Conservation (phyloP, 2,113 vertebrate genomes). For the Microcebus ravelobensis region DNA sequence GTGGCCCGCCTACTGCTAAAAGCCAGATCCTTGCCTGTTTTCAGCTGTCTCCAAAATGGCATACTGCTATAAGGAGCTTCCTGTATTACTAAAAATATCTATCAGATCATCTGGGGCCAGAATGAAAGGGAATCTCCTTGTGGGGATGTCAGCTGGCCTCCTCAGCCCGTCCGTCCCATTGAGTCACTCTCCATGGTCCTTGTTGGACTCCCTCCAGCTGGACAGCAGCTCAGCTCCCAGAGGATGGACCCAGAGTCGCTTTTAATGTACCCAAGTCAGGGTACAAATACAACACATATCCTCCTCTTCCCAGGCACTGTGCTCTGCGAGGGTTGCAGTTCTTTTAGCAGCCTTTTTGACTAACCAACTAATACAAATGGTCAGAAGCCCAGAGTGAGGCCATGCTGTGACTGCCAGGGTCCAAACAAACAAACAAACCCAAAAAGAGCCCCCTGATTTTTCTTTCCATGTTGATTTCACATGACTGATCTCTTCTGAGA, state of each 20-base stretch:
- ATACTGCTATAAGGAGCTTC: neutral
- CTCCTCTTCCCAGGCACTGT: neutral
- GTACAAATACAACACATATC: neutral
- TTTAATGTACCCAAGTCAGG: rapidly evolving
- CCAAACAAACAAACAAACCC: neutral
- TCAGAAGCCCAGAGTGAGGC: neutral
- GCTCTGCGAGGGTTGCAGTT: neutral
- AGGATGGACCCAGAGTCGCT: neutral
- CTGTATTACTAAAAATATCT: neutral
- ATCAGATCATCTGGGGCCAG: neutral
- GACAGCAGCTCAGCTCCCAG: neutral
- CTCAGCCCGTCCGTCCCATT: neutral
- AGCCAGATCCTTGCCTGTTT: neutral
- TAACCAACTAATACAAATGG: neutral
- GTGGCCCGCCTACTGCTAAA: neutral
- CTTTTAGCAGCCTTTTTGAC: neutral
- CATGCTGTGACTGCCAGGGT: neutral
- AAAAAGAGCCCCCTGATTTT: neutral
- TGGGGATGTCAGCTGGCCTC: neutral
- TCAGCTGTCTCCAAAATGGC: neutral
- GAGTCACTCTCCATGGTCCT: neutral
- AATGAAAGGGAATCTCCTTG: neutral
- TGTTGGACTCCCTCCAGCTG: neutral
- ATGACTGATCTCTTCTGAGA: neutral
- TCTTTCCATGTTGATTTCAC: too few relatives aligned